Percentiles rank a stretch among this genome's conserved stretches.
Conservation (phyloP, 2,113 vertebrate species). For the Atractosteus spatula region DNA sequence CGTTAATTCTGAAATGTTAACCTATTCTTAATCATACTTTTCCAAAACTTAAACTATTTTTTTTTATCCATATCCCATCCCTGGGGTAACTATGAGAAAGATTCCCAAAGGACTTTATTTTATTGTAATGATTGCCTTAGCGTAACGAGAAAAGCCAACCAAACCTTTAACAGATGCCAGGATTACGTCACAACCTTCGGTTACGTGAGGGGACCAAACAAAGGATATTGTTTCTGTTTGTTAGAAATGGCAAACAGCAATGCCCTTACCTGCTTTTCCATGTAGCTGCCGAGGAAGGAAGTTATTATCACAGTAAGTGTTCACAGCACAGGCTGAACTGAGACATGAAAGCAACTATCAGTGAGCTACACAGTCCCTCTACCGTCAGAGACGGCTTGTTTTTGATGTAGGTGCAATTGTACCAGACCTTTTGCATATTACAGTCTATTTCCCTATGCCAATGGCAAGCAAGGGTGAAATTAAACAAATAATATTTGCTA, state of each 20-base stretch:
- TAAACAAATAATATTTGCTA: conserved; percentile 16
- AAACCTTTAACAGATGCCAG: background rate
- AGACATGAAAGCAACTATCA: no score
- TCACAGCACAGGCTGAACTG: no score
- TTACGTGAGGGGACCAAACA: background rate
- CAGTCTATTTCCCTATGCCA: background rate
- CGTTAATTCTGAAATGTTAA: no score
- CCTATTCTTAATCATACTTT: no score
- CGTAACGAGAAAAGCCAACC: background rate
- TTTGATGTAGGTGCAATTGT: no score
- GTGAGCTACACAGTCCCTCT: no score
- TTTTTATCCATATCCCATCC: no score
- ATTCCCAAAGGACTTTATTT: no score
- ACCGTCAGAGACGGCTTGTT: no score
- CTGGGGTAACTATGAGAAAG: no score
- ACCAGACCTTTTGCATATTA: background rate
- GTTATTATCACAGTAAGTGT: no score
- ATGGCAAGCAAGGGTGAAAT: conserved; percentile 9
- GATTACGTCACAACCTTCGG: background rate
- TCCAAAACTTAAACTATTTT: no score
- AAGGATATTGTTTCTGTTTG: background rate
- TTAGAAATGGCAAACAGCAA: background rate
- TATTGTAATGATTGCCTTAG: background rate
- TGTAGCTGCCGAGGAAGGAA: background rate
- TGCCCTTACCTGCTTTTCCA: background rate